A percentile compares a stretch with the other conserved stretches of the same genome.
Evolutionary conservation across 2,113 vertebrate species (phyloP).

Genomic region (Festucalex cinctus): DNA sequence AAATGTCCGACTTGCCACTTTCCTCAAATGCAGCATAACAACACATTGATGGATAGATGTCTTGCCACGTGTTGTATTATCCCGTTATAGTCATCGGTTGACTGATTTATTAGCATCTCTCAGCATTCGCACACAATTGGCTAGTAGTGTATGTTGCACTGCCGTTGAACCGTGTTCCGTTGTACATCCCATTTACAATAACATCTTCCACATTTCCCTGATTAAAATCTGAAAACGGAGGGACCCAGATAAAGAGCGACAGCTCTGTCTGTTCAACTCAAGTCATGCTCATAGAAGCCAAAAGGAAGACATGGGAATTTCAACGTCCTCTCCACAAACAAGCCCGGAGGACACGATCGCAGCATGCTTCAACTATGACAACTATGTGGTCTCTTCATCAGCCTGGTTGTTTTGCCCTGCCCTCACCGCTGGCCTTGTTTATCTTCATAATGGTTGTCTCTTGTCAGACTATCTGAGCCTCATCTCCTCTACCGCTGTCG

Average conservation of each 20-base stretch:
- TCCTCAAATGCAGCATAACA: too few species aligned
- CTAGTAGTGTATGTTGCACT: not conserved
- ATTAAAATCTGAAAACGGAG: not conserved
- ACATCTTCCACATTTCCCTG: not conserved
- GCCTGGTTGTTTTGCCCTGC: conserved; percentile 28
- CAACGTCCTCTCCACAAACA: conserved; percentile 57
- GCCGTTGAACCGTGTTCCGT: not conserved
- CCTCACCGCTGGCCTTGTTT: conserved; percentile 33
- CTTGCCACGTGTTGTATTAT: not conserved
- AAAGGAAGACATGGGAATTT: conserved; percentile 44
- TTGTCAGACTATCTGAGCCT: conserved; percentile 39
- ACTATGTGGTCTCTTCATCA: conserved; percentile 32
- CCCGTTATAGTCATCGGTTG: not conserved
- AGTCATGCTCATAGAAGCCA: conserved; percentile 44
- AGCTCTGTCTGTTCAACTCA: conserved; percentile 31
- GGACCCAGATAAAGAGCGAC: not conserved
- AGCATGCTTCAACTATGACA: conserved; percentile 52
- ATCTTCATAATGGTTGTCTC: conserved; percentile 48
- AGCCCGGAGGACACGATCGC: conserved; percentile 40
- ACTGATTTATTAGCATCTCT: not conserved
- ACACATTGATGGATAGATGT: too few species aligned
- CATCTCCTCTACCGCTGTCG: conserved; percentile 49
- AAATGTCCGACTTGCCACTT: too few species aligned
- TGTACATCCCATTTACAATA: not conserved
- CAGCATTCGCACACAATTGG: not conserved